Evolutionary conservation across 1,140 invertebrate species (phyloP).

Genomic region (Cardiocondyla obscurior): DNA sequence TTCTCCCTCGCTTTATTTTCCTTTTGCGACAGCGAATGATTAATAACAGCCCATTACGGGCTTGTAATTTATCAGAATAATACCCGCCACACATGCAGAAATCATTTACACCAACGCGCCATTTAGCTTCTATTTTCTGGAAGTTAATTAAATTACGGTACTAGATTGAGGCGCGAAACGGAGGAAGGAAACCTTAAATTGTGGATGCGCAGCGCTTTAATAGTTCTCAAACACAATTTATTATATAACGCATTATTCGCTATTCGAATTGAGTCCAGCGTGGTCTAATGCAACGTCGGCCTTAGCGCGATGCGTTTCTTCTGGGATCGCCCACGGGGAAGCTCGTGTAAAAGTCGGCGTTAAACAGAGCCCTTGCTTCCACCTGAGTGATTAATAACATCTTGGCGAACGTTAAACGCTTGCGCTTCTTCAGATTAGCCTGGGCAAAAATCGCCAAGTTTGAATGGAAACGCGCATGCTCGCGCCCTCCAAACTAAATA

Average conservation of each 20-base stretch:
- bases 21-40: conserved; percentile 42
- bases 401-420: conserved; percentile 69
- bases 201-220: conserved; percentile 13
- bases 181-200: conserved; percentile 1
- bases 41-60: conserved; percentile 45
- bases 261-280: conserved; percentile 5
- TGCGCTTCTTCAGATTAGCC: conserved; percentile 71
- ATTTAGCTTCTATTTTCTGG: conserved; percentile 48
- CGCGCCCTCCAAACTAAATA: conserved; percentile 65
- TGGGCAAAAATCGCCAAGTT: conserved; percentile 68
- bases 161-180: neutral
- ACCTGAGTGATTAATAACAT: conserved; percentile 71
- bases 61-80: conserved; percentile 54
- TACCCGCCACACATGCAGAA: conserved; percentile 9
- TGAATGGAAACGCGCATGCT: conserved; percentile 59
- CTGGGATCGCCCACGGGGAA: conserved; percentile 61
- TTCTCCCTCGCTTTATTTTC: conserved; percentile 4
- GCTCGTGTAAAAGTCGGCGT: conserved; percentile 61
- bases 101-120: conserved; percentile 23
- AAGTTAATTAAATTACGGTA: conserved; percentile 48
- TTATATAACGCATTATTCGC: conserved; percentile 28
- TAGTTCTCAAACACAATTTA: conserved; percentile 44
- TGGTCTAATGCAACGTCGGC: conserved; percentile 19
- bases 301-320: conserved; percentile 25
- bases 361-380: conserved; percentile 62